Base-by-base conservation (phyloP, 2,888 invertebrate species). In the Cephus nigrinus region DNA sequence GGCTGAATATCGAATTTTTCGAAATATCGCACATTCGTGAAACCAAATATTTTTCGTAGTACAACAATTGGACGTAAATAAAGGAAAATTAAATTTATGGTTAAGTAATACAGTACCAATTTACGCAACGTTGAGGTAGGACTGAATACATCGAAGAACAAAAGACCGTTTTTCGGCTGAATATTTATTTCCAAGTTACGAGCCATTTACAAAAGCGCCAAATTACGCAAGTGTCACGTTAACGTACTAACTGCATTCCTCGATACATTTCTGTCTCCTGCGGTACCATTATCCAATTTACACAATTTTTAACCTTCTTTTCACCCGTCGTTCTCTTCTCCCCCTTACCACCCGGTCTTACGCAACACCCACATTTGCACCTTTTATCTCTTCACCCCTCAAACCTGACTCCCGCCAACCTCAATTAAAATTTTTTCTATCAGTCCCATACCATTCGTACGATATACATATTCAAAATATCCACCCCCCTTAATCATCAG, bases 131-230 rank as follows among this genome's bases (percentile, higher is more conserved):
- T 40, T 40, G 40, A 23, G 40, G 23, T 9, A 23, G 40, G 40
- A 40, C 40, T 9, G 23, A 23, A 40, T 40, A 23, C 1, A 40
- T 40, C 40, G 40, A 23, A 76, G 73, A 12, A 12, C 55, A 75
- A 69, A 76, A 68, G 76, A 81, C 76, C 76, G 81, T 75, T 79
- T 73, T 75, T 35, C 72, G 34, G 33, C 40, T 15, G 33, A 12
- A 3, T 32, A 83, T 83, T 85, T 83, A 82, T 86, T 83, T 84
- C 86, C 87, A 86, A 87, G 86, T 88, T 86, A 85, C 80, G 81
- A 82, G 81, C 82, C 15, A 23, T 5, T 82, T 85, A 83, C 83
- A 82, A 84, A 82, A 82, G 82, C 83, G 82, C 76, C 79, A 74
- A 80, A 81, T 86, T 86, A 86, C 84, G 84, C 83, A 85, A 86